Evolutionary conservation across 2,113 vertebrate species (phyloP), one percentile per base, ranked within the genome.

Genomic region (Mola mola): DNA sequence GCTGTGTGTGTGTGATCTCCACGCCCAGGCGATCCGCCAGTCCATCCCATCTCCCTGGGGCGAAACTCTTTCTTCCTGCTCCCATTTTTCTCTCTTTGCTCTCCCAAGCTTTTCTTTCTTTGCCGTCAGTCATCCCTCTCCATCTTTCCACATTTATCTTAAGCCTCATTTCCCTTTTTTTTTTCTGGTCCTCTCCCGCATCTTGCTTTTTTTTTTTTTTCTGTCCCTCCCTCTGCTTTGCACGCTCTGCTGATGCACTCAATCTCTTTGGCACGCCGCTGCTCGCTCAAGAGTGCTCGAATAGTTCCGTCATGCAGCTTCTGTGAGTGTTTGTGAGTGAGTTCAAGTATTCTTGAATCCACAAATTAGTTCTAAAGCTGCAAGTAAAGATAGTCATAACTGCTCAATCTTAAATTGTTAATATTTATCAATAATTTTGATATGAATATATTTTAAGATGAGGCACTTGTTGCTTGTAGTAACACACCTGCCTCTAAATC

Each of bases 261-360:
- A 5, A 21, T 63, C 59, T 75, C 50, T 64, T 61, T 59, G 42
- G 42, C 55, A 46, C 68, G 17, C 19, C 15, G 17, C 52, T 47
- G 75, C 60, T 70, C 70, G 49, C 73, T 74, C 61, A 64, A 75
- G 49, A 62, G 56, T 21, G 70, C 58, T 78, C 70, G 46, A 53
- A 57, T 58, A 26, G 24, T 44, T 68, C 40, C 36, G 48, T 29
- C 68, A 46, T 17, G 48, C 41, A 16, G 49, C 2, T 13, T 11
- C 4, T n/a, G 17, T 9, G 5, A 3, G 53, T 24, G 4, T 26
- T 15, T 21, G 36, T 36, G 60, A 11, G 40, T 8, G 17, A 36
- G 8, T 33, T 28, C 29, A 15, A 13, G 9, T 21, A 4, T 49
- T 28, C n/a, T n/a, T n/a, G n/a, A n/a, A n/a, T n/a, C n/a, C n/a